Percentiles rank a stretch among this genome's conserved stretches.
Conservation (phyloP, 2,888 invertebrate genomes). For the Sinopyrophorus schimmeli region DNA sequence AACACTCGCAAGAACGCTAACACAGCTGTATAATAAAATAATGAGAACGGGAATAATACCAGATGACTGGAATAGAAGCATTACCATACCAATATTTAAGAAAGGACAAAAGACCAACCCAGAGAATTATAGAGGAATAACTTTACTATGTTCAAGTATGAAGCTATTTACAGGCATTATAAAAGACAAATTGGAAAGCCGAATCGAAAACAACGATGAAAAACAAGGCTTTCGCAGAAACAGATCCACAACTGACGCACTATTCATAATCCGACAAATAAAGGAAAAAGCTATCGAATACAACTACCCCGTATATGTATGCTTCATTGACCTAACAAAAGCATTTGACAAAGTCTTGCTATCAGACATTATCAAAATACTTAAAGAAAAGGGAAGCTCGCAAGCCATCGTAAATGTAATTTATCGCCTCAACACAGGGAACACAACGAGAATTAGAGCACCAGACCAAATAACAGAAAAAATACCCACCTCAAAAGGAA, state of each 20-base stretch:
- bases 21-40: constrained; percentile 10
- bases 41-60: neutral
- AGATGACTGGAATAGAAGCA: neutral
- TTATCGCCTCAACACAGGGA: constrained; percentile 2
- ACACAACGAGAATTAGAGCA: constrained; percentile 2
- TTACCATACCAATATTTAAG: neutral
- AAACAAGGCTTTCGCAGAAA: neutral
- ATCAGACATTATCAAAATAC: constrained; percentile 3
- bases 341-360: neutral
- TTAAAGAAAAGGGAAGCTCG: constrained; percentile 2
- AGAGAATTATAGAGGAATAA: too few relatives aligned
- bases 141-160: neutral
- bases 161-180: constrained; percentile 1
- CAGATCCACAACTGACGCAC: constrained; percentile 1
- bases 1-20: constrained; percentile 1
- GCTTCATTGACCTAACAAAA: constrained; percentile 1
- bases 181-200: constrained; percentile 2
- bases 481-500: constrained; percentile 1
- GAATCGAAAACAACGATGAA: constrained; percentile 1
- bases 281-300: constrained; percentile 3
- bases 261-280: constrained; percentile 1
- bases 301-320: constrained; percentile 1
- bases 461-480: constrained; percentile 1
- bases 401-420: constrained; percentile 1
- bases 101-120: too few relatives aligned